Base-by-base conservation (phyloP, 2,888 invertebrate species). In the Drosophila neonasuta region DNA sequence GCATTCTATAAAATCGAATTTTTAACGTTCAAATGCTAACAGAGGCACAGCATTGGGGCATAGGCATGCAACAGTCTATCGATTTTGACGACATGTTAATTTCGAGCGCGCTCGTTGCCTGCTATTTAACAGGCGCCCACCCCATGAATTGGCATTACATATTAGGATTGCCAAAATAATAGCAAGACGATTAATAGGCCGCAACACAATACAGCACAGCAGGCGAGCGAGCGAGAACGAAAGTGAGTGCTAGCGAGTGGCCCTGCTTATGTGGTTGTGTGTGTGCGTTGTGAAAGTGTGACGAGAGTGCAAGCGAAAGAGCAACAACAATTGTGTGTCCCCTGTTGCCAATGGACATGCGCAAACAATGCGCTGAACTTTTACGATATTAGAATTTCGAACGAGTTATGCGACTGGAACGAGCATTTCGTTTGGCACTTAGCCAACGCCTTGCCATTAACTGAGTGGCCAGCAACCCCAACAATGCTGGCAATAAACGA, bases 1-100 rank as follows among this genome's bases (percentile, higher is more conserved):
- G 84, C 84, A 84, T 86, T 83, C 78, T 88, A 79, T 82, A 88
- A 88, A 88, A 88, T 88, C 87, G 88, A 88, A 88, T 88, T 88
- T 88, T 88, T 86, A 88, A 88, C 88, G 88, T 86, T 84, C 81
- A 88, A 88, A 86, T 76, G 79, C 64, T 80, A 87, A 81, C 83
- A 86, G 88, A 86, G 78, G 17, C 73, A 50, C 88, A 88, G 87
- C 57, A 86, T 41, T 52, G 20, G 15, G 24, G 56, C 50, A 55
- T 50, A 72, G 68, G 71, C 63, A 49, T 49, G 50, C 44, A 30
- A 6, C 44, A n/a, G 61, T 61, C 66, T 58, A 79, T 73, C 44
- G 77, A 74, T 78, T 78, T 78, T 72, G 32, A 66, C 71, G 66
- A 66, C 65, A 80, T 80, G 75, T 72, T 81, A 80, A 85, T 77